Conservation (phyloP, 2,888 invertebrate genomes). For the Tetrapedia diversipes region DNA sequence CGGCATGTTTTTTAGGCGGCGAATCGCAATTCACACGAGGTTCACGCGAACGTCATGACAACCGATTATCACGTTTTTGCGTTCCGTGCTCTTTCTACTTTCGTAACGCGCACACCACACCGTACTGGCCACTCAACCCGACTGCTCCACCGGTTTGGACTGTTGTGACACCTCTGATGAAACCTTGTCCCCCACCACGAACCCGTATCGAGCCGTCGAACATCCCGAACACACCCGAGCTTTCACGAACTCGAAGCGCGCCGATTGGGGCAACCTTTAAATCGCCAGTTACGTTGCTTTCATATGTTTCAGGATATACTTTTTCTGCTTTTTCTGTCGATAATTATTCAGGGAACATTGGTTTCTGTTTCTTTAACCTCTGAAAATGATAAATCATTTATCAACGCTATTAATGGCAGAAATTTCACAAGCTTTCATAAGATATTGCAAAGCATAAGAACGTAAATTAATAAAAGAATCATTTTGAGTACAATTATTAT, state of each 20-base stretch:
- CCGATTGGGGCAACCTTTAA: constrained; percentile 7
- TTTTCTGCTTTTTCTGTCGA: not conserved
- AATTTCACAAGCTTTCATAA: not conserved
- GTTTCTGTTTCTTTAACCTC: not conserved
- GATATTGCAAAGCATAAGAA: not conserved
- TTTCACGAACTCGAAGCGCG: constrained; percentile 24
- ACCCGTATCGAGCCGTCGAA: constrained; percentile 48
- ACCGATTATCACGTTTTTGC: constrained; percentile 53
- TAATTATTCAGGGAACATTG: not conserved
- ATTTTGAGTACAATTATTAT: not conserved
- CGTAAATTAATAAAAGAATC: not conserved
- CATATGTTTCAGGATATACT: not conserved
- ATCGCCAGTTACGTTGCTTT: not conserved
- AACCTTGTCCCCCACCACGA: constrained; percentile 24
- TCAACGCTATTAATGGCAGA: not conserved
- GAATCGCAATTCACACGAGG: constrained; percentile 38
- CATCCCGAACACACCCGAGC: constrained; percentile 46
- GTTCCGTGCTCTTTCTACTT: constrained; percentile 55
- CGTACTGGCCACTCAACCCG: constrained; percentile 67
- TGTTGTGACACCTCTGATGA: constrained; percentile 61
- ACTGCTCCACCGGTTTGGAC: constrained; percentile 61
- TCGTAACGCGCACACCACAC: constrained; percentile 64
- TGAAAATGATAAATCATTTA: not conserved
- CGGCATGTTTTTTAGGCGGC: constrained; percentile 72
- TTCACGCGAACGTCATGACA: constrained; percentile 73